phyloP scores from a whole-genome alignment of 2,113 vertebrate species.

The Cyphotilapia sp. region DNA sequence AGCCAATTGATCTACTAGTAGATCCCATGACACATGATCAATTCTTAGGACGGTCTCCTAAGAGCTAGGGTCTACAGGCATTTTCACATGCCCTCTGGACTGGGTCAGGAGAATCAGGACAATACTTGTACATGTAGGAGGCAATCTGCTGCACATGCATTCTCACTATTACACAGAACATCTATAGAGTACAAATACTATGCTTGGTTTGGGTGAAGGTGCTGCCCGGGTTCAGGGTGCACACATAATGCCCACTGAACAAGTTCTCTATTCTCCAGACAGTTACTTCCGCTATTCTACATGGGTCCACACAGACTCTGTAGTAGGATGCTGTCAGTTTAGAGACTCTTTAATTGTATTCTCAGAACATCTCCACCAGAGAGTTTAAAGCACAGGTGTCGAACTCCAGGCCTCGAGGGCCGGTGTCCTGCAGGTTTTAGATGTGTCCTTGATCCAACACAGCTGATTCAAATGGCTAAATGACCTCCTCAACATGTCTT shows the following conservation, averaged over 20 bases:
- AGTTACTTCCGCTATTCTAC: neutral
- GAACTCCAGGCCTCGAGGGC: neutral
- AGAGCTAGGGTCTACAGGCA: neutral
- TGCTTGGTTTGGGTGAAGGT: neutral
- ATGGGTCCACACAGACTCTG: neutral
- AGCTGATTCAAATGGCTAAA: neutral
- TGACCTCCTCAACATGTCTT: neutral
- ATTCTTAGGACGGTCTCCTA: neutral
- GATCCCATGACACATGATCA: slow-evolving; percentile 48
- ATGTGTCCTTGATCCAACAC: neutral
- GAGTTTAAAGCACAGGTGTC: neutral
- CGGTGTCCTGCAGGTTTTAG: neutral
- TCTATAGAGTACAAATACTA: neutral
- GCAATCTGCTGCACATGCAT: neutral
- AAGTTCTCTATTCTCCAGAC: neutral
- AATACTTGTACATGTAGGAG: neutral
- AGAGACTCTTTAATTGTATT: neutral
- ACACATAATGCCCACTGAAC: neutral
- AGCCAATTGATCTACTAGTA: slow-evolving; percentile 44
- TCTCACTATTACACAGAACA: neutral
- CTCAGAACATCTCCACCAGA: neutral
- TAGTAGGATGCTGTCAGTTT: neutral
- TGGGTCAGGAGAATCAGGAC: neutral
- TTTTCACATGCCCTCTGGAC: neutral
- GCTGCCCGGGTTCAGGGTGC: neutral